These are phyloP conservation scores for Echiichthys vipera DNA, from an alignment of 2,797 vertebrate species.

Conservation along the genomic window DNA sequence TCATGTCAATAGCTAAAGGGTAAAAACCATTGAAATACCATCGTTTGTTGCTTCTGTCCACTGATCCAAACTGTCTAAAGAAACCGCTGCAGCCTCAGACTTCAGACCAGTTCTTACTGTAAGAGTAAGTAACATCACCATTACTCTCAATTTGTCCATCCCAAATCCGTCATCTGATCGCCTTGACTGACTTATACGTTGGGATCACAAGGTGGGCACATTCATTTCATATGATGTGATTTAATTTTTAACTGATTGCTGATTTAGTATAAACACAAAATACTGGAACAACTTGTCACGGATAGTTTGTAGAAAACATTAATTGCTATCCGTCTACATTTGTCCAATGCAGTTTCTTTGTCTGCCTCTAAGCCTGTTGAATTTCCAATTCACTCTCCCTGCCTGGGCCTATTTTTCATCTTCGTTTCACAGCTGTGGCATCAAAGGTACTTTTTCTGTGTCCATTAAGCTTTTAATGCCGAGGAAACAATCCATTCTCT, in stretches of 20 bases:
- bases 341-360: conserved; percentile 42
- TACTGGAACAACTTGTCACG: conserved; percentile 13
- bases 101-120: not conserved
- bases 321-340: conserved; percentile 20
- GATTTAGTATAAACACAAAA: not conserved
- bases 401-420: conserved; percentile 60
- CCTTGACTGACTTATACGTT: not conserved
- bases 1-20: not conserved
- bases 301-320: conserved; percentile 22
- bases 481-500: conserved; percentile 65
- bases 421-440: conserved; percentile 53
- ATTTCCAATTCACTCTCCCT: conserved; percentile 48
- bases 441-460: conserved; percentile 64
- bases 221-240: conserved; percentile 19
- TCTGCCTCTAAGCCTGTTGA: not conserved
- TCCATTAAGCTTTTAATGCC: conserved; percentile 72
- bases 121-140: not conserved
- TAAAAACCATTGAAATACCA: conserved; percentile 2
- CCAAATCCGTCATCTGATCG: conserved; percentile 10
- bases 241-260: conserved; percentile 13
- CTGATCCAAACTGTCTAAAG: not conserved
- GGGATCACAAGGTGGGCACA: not conserved
- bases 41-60: not conserved
- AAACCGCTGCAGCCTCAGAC: not conserved
- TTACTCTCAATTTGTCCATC: not conserved